phyloP scores from a whole-genome alignment of 2,888 invertebrate genomes.

The Sinohyriopsis cumingii region DNA sequence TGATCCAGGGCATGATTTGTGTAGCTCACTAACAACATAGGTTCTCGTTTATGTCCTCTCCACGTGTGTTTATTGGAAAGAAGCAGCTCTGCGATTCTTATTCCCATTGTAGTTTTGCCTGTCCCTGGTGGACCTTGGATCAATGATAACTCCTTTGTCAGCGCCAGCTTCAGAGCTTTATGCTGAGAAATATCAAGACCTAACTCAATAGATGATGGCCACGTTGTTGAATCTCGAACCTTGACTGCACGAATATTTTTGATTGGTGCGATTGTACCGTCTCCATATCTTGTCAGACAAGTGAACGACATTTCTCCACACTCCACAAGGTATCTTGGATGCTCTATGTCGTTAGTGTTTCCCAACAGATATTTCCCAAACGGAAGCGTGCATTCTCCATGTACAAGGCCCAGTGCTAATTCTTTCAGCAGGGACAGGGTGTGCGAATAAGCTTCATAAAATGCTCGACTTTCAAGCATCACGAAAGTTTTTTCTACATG shows the following conservation, averaged over 20 bases:
- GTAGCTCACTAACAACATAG: conserved; percentile 85
- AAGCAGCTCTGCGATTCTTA: conserved; percentile 74
- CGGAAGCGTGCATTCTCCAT: conserved; percentile 74
- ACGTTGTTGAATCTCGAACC: conserved; percentile 11
- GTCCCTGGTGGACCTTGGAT: conserved; percentile 57
- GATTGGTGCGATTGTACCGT: too few relatives aligned
- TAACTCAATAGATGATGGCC: conserved; percentile 42
- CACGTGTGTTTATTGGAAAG: conserved; percentile 75
- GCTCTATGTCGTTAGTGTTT: background rate
- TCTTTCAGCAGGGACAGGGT: conserved; percentile 80
- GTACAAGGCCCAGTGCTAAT: conserved; percentile 68
- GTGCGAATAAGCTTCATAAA: conserved; percentile 85
- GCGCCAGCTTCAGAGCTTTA: conserved; percentile 42
- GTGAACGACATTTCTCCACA: background rate
- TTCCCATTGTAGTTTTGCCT: conserved; percentile 53
- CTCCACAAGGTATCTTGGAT: background rate
- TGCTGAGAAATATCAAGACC: conserved; percentile 52
- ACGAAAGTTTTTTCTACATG: conserved; percentile 60
- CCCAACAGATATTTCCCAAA: conserved; percentile 74
- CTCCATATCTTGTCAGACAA: too few relatives aligned
- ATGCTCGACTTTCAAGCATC: conserved; percentile 84
- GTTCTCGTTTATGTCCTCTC: conserved; percentile 56
- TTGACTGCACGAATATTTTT: background rate
- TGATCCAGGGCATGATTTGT: conserved; percentile 92
- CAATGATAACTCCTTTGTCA: conserved; percentile 47